Base-by-base conservation (phyloP, 53 echinoderm and acorn worm species). In the Temnopleurus reevesii region DNA sequence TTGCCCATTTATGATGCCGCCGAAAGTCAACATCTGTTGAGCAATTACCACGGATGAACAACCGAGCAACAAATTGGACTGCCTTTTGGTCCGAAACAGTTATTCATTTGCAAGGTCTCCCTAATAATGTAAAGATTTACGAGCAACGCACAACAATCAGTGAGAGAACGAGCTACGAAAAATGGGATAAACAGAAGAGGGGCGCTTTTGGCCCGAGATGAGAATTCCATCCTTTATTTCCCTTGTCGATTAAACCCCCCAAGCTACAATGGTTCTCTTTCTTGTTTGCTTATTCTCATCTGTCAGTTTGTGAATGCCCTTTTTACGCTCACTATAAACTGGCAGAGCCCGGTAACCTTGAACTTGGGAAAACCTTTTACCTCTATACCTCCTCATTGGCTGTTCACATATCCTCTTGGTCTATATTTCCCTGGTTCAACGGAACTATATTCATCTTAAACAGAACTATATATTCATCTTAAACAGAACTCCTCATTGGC, bases 141-240 rank as follows among this genome's bases (percentile, higher is more conserved):
- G 18, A n/a, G 38, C 71, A 71, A 71, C 71, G 41, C n/a, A n/a
- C n/a, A n/a, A n/a, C n/a, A n/a, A n/a, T n/a, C n/a, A n/a, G n/a
- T n/a, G n/a, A n/a, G n/a, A n/a, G n/a, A n/a, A n/a, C n/a, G n/a
- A n/a, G n/a, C n/a, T n/a, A n/a, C n/a, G n/a, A n/a, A 71, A 19
- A 38, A 71, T 71, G 71, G 38, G 43, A 71, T 41, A 71, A 41
- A 36, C 71, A 71, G 71, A 71, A 43, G 9, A 38, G 71, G 34
- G 71, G n/a, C 71, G 21, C n/a, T 38, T 71, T 71, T 41, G 19
- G 33, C 36, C n/a, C 36, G 71, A 71, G 71, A 71, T 71, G 71
- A 2, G 71, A 71, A 38, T 71, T 71, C 41, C 71, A 71, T 71
- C 71, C 8, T 71, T 71, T 71, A 71, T 71, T 71, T 71, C 71